Conservation (phyloP, 2,797 vertebrate species). For the Chaetophractus vellerosus region DNA sequence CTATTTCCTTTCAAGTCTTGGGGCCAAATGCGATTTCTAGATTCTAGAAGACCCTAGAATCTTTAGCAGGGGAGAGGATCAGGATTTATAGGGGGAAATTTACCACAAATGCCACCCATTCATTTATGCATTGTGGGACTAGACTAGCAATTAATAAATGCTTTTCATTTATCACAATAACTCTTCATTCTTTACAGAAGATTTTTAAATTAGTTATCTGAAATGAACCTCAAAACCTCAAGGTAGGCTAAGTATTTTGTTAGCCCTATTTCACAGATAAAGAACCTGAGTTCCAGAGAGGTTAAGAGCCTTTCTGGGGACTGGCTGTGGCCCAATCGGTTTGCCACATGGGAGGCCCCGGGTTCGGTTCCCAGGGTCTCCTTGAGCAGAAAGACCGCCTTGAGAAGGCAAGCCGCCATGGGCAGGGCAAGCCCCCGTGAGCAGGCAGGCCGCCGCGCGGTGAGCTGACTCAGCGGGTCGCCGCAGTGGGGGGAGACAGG, state of each 20-base stretch:
- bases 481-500: no score
- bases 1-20: neutral
- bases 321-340: no score
- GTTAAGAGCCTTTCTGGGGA: conserved; percentile 13
- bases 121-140: conserved; percentile 5
- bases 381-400: no score
- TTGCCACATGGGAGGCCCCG: no score
- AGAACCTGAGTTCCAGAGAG: neutral
- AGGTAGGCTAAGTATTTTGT: neutral
- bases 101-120: neutral
- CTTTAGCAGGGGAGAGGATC: neutral
- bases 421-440: no score
- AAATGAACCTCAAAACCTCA: conserved; percentile 45
- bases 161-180: conserved; percentile 9
- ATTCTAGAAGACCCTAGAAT: neutral
- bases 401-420: no score
- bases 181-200: conserved; percentile 44
- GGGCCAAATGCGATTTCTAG: neutral
- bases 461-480: no score
- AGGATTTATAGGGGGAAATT: neutral
- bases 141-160: conserved; percentile 14
- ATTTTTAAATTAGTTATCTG: conserved; percentile 22
- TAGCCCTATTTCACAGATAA: conserved; percentile 20
- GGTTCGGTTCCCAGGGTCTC: no score
- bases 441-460: no score